phyloP scores from a whole-genome alignment of 2,113 vertebrate genomes.

The Scophthalmus maximus region DNA sequence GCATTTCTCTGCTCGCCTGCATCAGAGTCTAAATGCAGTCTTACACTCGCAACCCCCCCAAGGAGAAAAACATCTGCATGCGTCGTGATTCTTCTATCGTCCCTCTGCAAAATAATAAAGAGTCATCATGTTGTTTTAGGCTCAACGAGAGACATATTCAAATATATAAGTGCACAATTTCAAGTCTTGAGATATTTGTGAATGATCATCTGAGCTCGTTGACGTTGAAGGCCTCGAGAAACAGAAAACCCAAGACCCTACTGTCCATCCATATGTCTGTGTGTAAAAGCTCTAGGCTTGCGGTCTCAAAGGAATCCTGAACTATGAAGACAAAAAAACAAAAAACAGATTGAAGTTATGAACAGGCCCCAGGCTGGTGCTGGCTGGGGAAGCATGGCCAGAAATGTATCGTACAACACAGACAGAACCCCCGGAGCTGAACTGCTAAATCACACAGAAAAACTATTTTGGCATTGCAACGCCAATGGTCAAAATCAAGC shows the following conservation, averaged over 20 bases:
- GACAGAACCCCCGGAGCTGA: constrained; percentile 10
- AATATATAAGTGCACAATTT: not conserved
- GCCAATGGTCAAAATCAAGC: constrained; percentile 3
- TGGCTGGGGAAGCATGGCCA: constrained; percentile 25
- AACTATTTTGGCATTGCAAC: not conserved
- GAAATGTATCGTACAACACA: constrained; percentile 4
- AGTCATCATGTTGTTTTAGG: not conserved
- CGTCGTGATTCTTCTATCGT: not conserved
- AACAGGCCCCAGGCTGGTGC: constrained; percentile 19
- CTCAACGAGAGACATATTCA: not conserved
- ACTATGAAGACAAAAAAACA: not conserved
- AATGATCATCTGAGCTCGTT: not conserved
- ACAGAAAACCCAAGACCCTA: not conserved
- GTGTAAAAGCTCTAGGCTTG: not conserved
- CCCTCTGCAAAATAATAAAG: not conserved
- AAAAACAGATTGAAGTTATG: constrained; percentile 11
- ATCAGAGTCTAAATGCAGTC: not conserved
- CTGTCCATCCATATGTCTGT: not conserved
- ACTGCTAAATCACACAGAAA: constrained; percentile 5
- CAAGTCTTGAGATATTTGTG: not conserved
- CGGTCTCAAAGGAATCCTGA: constrained; percentile 20
- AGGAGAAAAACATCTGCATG: not conserved
- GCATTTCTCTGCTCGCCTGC: not conserved
- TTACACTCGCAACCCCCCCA: not conserved
- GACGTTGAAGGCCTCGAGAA: not conserved